Base-by-base conservation (phyloP, 2,113 vertebrate species). In the Raja brachyura region DNA sequence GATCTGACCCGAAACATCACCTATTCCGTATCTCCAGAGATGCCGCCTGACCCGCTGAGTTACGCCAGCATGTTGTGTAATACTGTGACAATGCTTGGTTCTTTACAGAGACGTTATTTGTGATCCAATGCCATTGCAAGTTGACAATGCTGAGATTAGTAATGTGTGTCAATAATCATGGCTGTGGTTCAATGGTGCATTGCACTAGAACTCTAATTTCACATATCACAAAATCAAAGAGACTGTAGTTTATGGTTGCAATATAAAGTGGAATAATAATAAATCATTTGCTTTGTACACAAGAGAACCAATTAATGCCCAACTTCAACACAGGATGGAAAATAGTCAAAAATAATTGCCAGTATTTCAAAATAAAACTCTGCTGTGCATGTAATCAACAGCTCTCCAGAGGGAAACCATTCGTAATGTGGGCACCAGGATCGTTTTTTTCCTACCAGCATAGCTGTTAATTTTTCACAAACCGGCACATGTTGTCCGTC, bases 301-400 rank as follows among this genome's bases (percentile, higher is more conserved):
- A 18, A 63, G 39, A 92, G 68, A 70, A 92, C 68, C 66, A 73
- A 92, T 92, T 88, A 88, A 88, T 88, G 59, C 5, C 11, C 33
- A 92, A 92, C 22, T 54, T 39, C 68, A 73, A 14, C 22, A 74
- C 68, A 92, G 39, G 90, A 74, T 92, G 20, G 8, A 14, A 74
- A 92, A 74, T 92, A 54, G 90, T 54, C 90, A 92, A 25, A 48
- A 73, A 70, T 92, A 70, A 70, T 73, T 54, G 90, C 8, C 68
- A 74, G 39, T 68, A 92, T 73, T 92, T 73, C 22, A 54, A 74
- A 74, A 74, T 92, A 13, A 92, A 92, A 54, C 33, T 74, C 33
- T 54, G 78, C 78, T 48, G 31, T 70, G 88, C 31, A 22, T 68
- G 39, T 13, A 92, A 48, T 73, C 68, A 48, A 22, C 66, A 92